A percentile compares a stretch with the other conserved stretches of the same genome.
phyloP scores from a whole-genome alignment of 1,140 invertebrate genomes.

The Notospermus geniculatus region DNA sequence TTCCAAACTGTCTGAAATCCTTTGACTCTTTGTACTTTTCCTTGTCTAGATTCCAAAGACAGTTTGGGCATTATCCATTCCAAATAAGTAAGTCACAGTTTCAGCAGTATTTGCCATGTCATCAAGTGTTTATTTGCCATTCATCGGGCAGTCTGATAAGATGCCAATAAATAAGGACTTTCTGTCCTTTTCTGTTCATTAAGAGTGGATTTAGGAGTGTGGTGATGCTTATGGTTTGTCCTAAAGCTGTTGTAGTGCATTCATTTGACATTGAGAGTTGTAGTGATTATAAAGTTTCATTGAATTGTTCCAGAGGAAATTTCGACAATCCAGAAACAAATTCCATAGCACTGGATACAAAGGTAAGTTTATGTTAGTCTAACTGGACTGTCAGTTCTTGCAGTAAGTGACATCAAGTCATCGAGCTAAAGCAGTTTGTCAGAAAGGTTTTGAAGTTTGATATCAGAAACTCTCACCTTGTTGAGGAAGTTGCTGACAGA shows the following conservation, averaged over 20 bases:
- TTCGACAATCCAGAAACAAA: conserved; percentile 77
- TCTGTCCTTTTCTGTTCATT: too few relatives aligned
- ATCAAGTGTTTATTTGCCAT: too few relatives aligned
- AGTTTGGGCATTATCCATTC: conserved; percentile 39
- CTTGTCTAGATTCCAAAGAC: conserved; percentile 38
- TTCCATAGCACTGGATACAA: conserved; percentile 64
- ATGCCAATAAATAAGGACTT: too few relatives aligned
- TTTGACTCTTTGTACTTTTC: neutral
- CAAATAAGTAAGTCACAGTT: conserved; percentile 43
- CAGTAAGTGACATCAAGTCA: neutral
- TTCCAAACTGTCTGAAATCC: too few relatives aligned
- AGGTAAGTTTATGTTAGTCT: conserved; percentile 48
- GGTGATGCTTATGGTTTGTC: neutral
- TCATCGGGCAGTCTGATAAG: too few relatives aligned
- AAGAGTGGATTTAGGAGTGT: neutral
- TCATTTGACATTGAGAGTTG: too few relatives aligned
- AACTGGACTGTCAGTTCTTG: neutral
- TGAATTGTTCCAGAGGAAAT: conserved; percentile 60
- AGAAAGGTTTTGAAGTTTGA: neutral
- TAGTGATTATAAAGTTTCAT: too few relatives aligned
- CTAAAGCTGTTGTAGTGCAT: neutral
- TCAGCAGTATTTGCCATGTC: too few relatives aligned
- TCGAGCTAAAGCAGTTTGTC: neutral
- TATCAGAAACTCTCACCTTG: neutral
- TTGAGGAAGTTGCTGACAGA: neutral